Conservation (phyloP, 2,888 invertebrate genomes). For the Drosophila buzzatii region DNA sequence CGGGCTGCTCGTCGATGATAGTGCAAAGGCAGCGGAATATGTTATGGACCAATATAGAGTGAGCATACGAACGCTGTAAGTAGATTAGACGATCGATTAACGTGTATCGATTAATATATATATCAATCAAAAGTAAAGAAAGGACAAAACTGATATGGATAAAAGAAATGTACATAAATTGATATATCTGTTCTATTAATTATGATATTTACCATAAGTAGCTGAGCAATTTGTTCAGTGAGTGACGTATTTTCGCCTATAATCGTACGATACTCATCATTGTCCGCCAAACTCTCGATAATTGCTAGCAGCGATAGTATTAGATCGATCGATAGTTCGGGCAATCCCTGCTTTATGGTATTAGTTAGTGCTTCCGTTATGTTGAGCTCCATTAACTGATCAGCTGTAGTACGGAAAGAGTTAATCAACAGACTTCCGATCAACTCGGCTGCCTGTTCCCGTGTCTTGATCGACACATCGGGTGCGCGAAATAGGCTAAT, state of each 20-base stretch:
- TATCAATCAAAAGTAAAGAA: too few species aligned
- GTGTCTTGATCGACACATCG: conserved; percentile 58
- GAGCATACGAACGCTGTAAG: conserved; percentile 61
- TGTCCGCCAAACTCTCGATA: conserved; percentile 73
- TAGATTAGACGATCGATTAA: neutral
- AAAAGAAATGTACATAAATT: too few species aligned
- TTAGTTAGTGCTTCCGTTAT: conserved; percentile 44
- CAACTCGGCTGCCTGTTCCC: conserved; percentile 74
- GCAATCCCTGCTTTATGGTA: conserved; percentile 61
- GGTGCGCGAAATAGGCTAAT: conserved; percentile 46
- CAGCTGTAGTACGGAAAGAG: conserved; percentile 63
- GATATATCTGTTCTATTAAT: too few species aligned
- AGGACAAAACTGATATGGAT: too few species aligned
- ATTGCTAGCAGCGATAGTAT: conserved; percentile 68
- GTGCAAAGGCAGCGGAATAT: conserved; percentile 82
- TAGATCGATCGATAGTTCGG: conserved; percentile 70
- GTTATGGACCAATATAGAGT: conserved; percentile 74
- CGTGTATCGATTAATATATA: neutral
- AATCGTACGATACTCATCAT: conserved; percentile 63
- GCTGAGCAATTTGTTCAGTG: conserved; percentile 59
- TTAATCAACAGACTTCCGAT: conserved; percentile 59
- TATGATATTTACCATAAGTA: conserved; percentile 68
- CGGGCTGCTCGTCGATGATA: conserved; percentile 67
- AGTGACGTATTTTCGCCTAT: conserved; percentile 50
- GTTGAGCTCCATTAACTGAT: conserved; percentile 44